Conservation (phyloP, 2,113 vertebrate species). For the Otis tarda region DNA sequence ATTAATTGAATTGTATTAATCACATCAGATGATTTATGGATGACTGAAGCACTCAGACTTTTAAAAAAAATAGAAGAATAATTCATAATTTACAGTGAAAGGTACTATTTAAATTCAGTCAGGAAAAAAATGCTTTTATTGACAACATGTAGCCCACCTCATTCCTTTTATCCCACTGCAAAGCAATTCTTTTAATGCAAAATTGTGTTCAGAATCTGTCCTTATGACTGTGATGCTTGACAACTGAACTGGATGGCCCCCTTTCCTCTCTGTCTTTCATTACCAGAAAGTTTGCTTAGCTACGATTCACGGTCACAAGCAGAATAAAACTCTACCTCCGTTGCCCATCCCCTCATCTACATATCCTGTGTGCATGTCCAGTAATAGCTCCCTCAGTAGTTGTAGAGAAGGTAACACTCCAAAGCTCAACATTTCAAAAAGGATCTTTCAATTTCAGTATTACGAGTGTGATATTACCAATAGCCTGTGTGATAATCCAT, state of each 20-base stretch:
- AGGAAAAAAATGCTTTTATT: not conserved
- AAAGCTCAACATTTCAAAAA: not conserved
- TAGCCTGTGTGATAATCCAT: not conserved
- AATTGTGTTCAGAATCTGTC: not conserved
- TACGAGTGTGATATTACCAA: not conserved
- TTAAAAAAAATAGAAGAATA: not conserved
- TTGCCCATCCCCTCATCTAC: not conserved
- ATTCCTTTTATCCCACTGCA: not conserved
- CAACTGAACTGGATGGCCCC: not conserved
- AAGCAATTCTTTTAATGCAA: not conserved
- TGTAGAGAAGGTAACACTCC: not conserved
- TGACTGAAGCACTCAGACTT: not conserved
- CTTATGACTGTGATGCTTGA: not conserved
- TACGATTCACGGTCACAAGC: not conserved
- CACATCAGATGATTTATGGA: not conserved
- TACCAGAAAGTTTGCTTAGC: not conserved
- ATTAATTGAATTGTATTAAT: constrained; percentile 5
- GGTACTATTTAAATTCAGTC: not conserved
- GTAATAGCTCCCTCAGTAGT: not conserved
- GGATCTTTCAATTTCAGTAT: not conserved
- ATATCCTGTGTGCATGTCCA: not conserved
- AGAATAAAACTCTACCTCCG: not conserved
- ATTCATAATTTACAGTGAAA: constrained; percentile 12
- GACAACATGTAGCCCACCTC: not conserved
- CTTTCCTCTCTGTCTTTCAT: not conserved